Percentiles rank a stretch among this genome's conserved stretches.
phyloP scores from a whole-genome alignment of 2,888 invertebrate species.

The Physocephala rufipes region DNA sequence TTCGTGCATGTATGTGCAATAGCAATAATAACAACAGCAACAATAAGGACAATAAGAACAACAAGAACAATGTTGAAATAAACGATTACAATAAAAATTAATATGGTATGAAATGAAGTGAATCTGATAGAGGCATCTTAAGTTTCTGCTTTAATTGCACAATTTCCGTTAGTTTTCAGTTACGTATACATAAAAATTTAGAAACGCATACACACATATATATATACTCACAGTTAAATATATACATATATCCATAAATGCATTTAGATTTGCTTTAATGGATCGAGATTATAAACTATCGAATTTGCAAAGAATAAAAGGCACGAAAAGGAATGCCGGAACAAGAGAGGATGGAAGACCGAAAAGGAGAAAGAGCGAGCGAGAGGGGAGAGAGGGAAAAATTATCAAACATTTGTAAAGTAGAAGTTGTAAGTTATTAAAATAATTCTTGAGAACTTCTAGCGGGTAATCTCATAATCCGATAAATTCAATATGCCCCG shows the following conservation, averaged over 20 bases:
- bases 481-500: too few relatives aligned
- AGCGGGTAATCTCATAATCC: too few relatives aligned
- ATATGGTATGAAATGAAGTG: conserved; percentile 11
- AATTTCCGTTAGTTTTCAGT: conserved; percentile 56
- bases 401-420: too few relatives aligned
- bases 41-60: not conserved
- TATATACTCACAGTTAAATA: not conserved
- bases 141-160: conserved; percentile 59
- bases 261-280: conserved; percentile 5
- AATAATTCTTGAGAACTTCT: too few relatives aligned
- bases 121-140: conserved; percentile 43
- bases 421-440: too few relatives aligned
- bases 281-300: too few relatives aligned
- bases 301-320: too few relatives aligned
- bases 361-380: too few relatives aligned
- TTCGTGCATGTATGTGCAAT: not conserved
- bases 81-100: not conserved
- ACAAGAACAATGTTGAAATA: too few relatives aligned
- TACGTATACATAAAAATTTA: not conserved
- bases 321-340: too few relatives aligned
- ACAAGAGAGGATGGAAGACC: too few relatives aligned
- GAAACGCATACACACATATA: conserved; percentile 1
- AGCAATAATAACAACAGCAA: not conserved
- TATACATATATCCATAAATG: not conserved
- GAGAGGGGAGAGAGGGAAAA: too few relatives aligned